Percentiles rank a stretch among this genome's conserved stretches.
These are phyloP conservation scores for Caenorhabditis sinica DNA, from an alignment of 2,888 invertebrate genomes.

Conservation along the genomic window DNA sequence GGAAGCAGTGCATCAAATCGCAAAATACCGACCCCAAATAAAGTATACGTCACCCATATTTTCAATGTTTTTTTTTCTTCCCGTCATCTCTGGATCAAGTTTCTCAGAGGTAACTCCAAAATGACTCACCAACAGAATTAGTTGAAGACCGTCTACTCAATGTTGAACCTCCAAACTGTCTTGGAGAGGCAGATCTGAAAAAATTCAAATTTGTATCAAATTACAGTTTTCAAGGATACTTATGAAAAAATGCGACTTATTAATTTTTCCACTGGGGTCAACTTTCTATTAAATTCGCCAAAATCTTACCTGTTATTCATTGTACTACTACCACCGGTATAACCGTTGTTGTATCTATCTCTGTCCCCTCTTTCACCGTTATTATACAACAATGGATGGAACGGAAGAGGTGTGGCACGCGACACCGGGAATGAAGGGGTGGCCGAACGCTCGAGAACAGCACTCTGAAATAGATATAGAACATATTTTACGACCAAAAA, in stretches of 20 bases:
- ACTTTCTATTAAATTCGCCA: too few relatives aligned
- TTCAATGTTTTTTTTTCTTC: too few relatives aligned
- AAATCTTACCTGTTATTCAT: constrained; percentile 60
- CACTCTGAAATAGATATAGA: constrained; percentile 60
- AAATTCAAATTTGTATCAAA: neutral
- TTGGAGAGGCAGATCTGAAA: constrained; percentile 80
- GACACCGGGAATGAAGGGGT: constrained; percentile 96
- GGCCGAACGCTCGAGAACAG: constrained; percentile 86
- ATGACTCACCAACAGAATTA: constrained; percentile 85
- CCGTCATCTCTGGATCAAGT: too few relatives aligned
- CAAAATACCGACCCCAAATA: too few relatives aligned
- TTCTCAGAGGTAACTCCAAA: neutral
- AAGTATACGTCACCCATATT: too few relatives aligned
- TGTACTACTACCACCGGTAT: constrained; percentile 20
- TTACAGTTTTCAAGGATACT: neutral
- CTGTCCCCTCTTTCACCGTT: constrained; percentile 40
- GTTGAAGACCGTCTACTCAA: constrained; percentile 88
- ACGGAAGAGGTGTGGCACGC: constrained; percentile 85
- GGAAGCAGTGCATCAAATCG: too few relatives aligned
- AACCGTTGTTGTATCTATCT: constrained; percentile 33
- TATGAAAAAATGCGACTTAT: too few relatives aligned
- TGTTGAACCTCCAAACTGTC: constrained; percentile 86
- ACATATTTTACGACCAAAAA: too few relatives aligned
- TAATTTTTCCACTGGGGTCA: too few relatives aligned
- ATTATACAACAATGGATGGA: constrained; percentile 82